Evolutionary conservation across 2,113 vertebrate species (phyloP), one percentile per base, ranked within the genome.

Genomic region (Zonotrichia leucophrys): DNA sequence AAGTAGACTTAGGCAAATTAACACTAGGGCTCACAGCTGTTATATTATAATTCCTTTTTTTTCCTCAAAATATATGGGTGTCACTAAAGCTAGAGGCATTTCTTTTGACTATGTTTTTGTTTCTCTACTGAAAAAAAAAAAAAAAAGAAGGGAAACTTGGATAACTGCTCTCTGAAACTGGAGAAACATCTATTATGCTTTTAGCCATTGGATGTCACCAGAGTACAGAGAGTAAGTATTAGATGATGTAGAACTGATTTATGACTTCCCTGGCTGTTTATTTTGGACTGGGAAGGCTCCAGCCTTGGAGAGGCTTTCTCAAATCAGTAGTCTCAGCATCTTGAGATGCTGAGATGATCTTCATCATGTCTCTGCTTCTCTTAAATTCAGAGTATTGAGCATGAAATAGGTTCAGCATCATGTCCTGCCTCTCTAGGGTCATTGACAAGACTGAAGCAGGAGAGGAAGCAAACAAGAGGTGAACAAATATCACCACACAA

Each of bases 121-220:
- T 80, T 83, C 14, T 41, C 20, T 49, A 13, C 30, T 55, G 5
- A 13, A 58, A 52, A 63, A 63, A 37, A 13, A 58, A 52, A 63
- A 63, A 37, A 85, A 88, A 42, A 28, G 75, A 78, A 72, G 28
- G 37, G 8, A 50, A 89, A 31, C 18, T 47, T 17, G 13, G 5
- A 14, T 76, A 47, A 47, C 58, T 78, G 20, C 35, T 69, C 6
- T 60, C 64, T 83, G 35, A 64, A 95, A 89, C 4, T 49, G 46
- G 77, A 75, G 69, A 41, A 73, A 33, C 37, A 42, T 83, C 24
- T 80, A 53, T 70, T 95, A 78, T 0, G 1, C 4, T 92, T 96
- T 88, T 70, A 93, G 92, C 85, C 90, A 88, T 91, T 0, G 3
- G 96, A 89, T 97, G 94, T 96, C 95, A 94, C 83, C 52, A 96